These are phyloP conservation scores for Parnassius mnemosyne DNA, from an alignment of 2,888 invertebrate species.

Conservation along the genomic window DNA sequence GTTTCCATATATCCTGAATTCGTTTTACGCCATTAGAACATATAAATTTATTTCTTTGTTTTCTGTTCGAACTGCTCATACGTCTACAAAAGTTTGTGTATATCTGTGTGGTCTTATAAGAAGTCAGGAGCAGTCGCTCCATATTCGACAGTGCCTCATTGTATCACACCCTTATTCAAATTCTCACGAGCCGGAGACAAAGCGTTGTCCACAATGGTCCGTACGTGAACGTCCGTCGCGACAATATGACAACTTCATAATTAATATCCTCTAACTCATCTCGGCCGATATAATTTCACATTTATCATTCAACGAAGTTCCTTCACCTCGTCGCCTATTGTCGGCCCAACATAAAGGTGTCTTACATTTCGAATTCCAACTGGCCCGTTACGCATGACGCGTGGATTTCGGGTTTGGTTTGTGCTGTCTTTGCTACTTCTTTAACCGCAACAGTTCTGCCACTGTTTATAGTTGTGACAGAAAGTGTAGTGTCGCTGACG, in stretches of 20 bases:
- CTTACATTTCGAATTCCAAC: conserved; percentile 71
- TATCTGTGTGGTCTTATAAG: conserved; percentile 60
- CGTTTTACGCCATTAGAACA: conserved; percentile 22
- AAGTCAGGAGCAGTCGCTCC: conserved; percentile 57
- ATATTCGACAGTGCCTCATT: conserved; percentile 54
- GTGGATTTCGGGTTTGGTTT: conserved; percentile 45
- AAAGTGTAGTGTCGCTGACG: not conserved
- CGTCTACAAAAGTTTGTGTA: conserved; percentile 4
- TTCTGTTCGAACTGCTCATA: not conserved
- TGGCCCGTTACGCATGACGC: conserved; percentile 74
- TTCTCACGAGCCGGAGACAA: conserved; percentile 75
- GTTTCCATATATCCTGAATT: conserved; percentile 26
- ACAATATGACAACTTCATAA: conserved; percentile 78
- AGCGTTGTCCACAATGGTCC: conserved; percentile 57
- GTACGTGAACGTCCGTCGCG: conserved; percentile 66
- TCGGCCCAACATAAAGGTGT: conserved; percentile 66
- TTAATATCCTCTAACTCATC: conserved; percentile 78
- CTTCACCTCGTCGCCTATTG: conserved; percentile 72
- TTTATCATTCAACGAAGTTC: conserved; percentile 69
- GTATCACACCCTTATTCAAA: conserved; percentile 47
- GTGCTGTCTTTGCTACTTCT: conserved; percentile 29
- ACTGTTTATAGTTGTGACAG: conserved; percentile 8
- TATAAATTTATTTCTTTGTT: conserved; percentile 20
- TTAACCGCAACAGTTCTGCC: conserved; percentile 26
- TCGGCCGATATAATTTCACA: conserved; percentile 76